Base-by-base conservation (phyloP, 2,113 vertebrate genomes). In the Syrmaticus mikado region DNA sequence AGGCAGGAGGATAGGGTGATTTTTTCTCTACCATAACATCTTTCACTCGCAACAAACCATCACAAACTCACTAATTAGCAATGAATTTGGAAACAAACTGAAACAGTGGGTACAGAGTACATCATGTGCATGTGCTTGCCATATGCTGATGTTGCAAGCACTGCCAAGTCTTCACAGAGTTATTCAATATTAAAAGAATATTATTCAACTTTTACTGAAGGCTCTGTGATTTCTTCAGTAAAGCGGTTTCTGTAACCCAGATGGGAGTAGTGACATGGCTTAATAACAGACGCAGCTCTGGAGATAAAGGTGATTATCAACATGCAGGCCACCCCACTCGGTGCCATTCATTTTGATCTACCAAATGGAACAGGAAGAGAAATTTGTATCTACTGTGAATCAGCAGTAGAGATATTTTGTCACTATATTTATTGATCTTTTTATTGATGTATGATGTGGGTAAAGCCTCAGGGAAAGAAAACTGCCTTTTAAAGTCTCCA, bases 161-260 rank as follows among this genome's bases (percentile, higher is more conserved):
- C 74, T 85, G 96, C 95, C 97, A 97, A 94, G 90, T 94, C 92
- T 82, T 76, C 94, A 87, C 87, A 66, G n/a, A 92, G 93, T 92
- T 94, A 94, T 87, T 97, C 92, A 94, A 92, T 82, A 96, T 46
- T 96, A 94, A 96, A 96, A 96, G 97, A 97, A 83, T 96, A 97
- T 96, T 95, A 91, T 97, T 93, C 89, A 82, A 85, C 87, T 96
- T 97, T 92, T 96, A 96, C 95, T 96, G 94, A 97, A 97, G 97
- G 73, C 90, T 72, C 85, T 67, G 88, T 87, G 95, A 95, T 96
- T 95, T 92, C 71, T 43, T 93, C 91, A 97, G 95, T 76, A 91
- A 71, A 7, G 93, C 38, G 83, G 71, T 94, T 96, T 97, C 97
- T 97, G 96, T 94, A 96, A 94, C 96, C 96, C 97, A 97, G 95